Base-by-base conservation (phyloP, 2,113 vertebrate species). In the Microtus pennsylvanicus region DNA sequence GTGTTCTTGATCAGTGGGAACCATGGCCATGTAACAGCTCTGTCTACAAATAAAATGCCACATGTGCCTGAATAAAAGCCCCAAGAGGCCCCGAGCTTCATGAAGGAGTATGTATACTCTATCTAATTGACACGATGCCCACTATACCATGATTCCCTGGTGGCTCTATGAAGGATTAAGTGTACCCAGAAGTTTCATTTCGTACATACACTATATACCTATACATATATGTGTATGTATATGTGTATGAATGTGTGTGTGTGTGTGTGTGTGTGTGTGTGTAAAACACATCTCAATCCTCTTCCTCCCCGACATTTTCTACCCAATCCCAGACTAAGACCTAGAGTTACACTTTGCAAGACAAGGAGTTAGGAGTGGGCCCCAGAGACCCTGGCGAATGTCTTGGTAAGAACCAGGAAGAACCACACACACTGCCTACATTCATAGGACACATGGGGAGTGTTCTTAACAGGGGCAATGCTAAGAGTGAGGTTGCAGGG, bases 341-440 rank as follows among this genome's bases (percentile, higher is more conserved):
- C 65, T 61, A 24, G 52, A 50, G 12, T 14, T 87, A n/a, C 19
- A 69, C 52, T 78, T 61, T 1, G 1, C 8, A 5, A 12, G 28
- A 45, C 11, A 8, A 42, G 63, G 47, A 89, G 35, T 45, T 38
- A 38, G 42, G 3, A 65, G 7, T 0, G 0, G 5, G 5, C 22
- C 10, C 9, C 55, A 30, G 45, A 5, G 5, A n/a, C 0, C 5
- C 10, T 1, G 33, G 21, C 3, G 50, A 33, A 52, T 3, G n/a
- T 7, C 2, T 45, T 69, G 17, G 22, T 58, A 47, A 55, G 82
- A n/a, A 28, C 24, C 35, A 14, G 7, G 42, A 85, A 72, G 42
- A 9, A 26, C 35, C 26, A 22, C 2, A 0, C 26, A 26, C 1
- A 0, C 24, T 3, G 61, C 11, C 16, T 12, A 22, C 9, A 1